Conservation (phyloP, 1,140 invertebrate genomes). For the Halyomorpha halys region DNA sequence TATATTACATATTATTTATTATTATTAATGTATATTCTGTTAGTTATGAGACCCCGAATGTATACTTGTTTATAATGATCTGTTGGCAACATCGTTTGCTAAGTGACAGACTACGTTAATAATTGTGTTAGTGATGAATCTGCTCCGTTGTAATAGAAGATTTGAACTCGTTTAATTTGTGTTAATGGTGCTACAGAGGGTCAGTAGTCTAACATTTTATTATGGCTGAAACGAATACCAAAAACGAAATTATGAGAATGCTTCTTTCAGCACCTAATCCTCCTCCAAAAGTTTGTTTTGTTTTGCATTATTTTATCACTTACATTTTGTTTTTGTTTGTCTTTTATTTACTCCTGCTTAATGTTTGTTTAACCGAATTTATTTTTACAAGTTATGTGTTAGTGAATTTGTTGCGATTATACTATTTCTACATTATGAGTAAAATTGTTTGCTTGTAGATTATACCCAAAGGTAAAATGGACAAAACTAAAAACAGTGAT, state of each 20-base stretch:
- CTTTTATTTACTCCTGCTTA: constrained; percentile 4
- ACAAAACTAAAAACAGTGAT: background rate
- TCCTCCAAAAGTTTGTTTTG: constrained; percentile 16
- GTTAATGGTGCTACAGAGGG: too few species aligned
- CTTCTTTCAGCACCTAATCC: constrained; percentile 13
- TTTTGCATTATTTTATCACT: constrained; percentile 6
- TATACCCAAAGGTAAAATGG: constrained; percentile 3
- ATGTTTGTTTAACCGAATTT: background rate
- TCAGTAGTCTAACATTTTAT: background rate
- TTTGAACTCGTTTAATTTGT: too few species aligned
- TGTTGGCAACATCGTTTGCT: too few species aligned
- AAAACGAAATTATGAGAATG: constrained; percentile 16
- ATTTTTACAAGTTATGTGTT: background rate
- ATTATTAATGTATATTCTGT: too few species aligned
- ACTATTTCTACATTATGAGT: background rate
- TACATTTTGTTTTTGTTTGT: background rate
- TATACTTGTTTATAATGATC: too few species aligned
- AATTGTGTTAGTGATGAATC: too few species aligned
- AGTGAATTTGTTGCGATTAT: background rate
- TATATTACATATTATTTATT: too few species aligned
- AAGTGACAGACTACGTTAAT: too few species aligned
- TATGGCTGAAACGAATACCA: constrained; percentile 9
- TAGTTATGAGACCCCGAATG: too few species aligned
- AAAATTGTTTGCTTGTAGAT: background rate
- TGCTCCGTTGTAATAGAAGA: too few species aligned